Percentiles rank a stretch among this genome's conserved stretches.
These are phyloP conservation scores for Eupithecia pulchellata DNA, from an alignment of 2,888 invertebrate genomes.

Conservation along the genomic window DNA sequence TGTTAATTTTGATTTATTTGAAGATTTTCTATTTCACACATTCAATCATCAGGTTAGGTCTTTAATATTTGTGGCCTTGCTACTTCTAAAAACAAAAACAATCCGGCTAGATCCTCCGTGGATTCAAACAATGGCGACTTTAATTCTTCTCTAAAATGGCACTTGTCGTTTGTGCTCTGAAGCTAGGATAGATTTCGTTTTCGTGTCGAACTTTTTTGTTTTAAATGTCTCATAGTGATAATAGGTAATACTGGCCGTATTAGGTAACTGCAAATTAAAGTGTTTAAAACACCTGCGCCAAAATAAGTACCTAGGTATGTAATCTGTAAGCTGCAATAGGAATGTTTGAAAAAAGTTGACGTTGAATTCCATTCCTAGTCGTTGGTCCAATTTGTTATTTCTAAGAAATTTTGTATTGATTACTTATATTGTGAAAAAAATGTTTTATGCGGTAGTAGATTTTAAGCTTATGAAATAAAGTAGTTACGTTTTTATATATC, in stretches of 20 bases:
- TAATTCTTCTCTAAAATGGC: neutral
- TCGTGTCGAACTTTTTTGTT: too few species aligned
- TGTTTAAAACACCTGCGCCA: neutral
- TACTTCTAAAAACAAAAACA: neutral
- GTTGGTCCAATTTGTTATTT: slow-evolving; percentile 24
- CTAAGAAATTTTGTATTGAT: slow-evolving; percentile 12
- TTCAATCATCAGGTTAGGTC: neutral
- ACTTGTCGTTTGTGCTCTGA: too few species aligned
- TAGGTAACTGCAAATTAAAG: neutral
- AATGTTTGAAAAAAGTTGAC: slow-evolving; percentile 25
- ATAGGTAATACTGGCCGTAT: too few species aligned
- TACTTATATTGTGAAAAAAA: neutral
- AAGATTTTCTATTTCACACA: neutral
- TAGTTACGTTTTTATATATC: too few species aligned
- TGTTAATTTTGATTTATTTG: slow-evolving; percentile 14
- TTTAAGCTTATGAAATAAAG: neutral
- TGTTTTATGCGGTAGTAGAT: neutral
- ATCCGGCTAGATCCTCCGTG: neutral
- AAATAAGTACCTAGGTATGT: neutral
- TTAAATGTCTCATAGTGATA: too few species aligned
- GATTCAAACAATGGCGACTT: neutral
- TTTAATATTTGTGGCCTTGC: neutral
- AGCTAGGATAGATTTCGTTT: too few species aligned
- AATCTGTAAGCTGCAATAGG: slow-evolving; percentile 8
- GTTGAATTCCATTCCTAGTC: slow-evolving; percentile 30